Evolutionary conservation across 2,113 vertebrate species (phyloP).

Genomic region (Sminthopsis crassicaudata): DNA sequence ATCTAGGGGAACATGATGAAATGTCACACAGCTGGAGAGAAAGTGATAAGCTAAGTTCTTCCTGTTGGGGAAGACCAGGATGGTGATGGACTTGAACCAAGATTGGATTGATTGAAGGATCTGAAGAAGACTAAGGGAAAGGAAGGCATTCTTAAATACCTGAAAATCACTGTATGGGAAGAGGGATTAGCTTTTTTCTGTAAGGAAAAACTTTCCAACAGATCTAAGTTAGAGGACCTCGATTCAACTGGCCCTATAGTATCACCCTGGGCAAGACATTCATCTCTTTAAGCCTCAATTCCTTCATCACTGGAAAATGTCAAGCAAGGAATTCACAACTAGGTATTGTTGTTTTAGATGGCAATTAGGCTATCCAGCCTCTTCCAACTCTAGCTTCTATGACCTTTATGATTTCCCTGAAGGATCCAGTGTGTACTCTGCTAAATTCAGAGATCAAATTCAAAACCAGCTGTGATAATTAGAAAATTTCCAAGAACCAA

Average conservation of each 20-base stretch:
- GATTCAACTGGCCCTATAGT: not conserved
- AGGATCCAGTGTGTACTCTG: not conserved
- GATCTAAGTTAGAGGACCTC: not conserved
- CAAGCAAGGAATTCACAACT: not conserved
- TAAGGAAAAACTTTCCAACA: not conserved
- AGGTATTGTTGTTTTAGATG: not conserved
- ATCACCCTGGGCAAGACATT: not conserved
- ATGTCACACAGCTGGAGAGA: not conserved
- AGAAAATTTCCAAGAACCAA: not conserved
- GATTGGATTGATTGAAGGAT: not conserved
- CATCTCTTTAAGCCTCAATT: not conserved
- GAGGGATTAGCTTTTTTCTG: not conserved
- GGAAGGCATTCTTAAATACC: not conserved
- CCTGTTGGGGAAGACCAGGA: not conserved
- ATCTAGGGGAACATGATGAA: not conserved
- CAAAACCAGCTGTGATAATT: not conserved
- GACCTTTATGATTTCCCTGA: not conserved
- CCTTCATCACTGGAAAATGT: not conserved
- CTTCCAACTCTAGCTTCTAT: not conserved
- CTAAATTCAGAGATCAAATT: not conserved
- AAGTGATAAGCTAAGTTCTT: not conserved
- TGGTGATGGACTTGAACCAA: not conserved
- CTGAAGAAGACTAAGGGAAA: not conserved
- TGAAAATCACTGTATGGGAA: not conserved
- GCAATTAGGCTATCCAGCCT: not conserved